phyloP scores from a whole-genome alignment of 1,140 invertebrate species.

The Rhopalosiphum padi region DNA sequence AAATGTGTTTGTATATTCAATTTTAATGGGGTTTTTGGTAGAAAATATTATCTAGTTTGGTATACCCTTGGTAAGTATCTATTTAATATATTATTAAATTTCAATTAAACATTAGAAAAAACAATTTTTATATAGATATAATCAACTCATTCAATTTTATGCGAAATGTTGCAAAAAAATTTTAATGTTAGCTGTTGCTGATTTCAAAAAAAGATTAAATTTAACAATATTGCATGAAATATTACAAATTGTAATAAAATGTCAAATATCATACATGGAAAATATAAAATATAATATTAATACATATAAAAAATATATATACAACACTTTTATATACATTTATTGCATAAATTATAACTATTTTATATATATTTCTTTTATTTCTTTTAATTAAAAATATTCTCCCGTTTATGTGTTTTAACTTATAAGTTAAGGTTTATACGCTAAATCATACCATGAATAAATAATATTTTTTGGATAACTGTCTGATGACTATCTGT shows the following conservation, averaged over 20 bases:
- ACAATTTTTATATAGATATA: not conserved
- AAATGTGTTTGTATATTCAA: too few species aligned
- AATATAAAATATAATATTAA: not conserved
- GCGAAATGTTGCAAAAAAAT: not conserved
- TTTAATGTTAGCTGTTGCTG: not conserved
- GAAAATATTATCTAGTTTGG: too few species aligned
- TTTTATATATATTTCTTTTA: too few species aligned
- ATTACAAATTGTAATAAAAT: not conserved
- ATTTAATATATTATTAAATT: not conserved
- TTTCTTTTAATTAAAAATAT: not conserved
- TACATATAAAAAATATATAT: too few species aligned
- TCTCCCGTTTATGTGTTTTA: not conserved
- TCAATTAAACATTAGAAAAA: not conserved
- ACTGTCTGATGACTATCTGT: not conserved
- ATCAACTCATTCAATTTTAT: not conserved
- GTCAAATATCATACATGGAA: not conserved
- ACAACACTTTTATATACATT: too few species aligned
- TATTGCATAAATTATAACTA: too few species aligned
- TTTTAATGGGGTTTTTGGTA: too few species aligned
- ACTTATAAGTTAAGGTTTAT: not conserved
- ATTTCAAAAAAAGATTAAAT: not conserved
- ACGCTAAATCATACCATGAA: not conserved
- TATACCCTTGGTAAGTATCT: not conserved
- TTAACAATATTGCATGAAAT: not conserved
- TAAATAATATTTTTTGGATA: not conserved